A percentile compares a stretch with the other conserved stretches of the same genome.
phyloP scores from a whole-genome alignment of 2,888 invertebrate genomes.

The Drosophila paranaensis region DNA sequence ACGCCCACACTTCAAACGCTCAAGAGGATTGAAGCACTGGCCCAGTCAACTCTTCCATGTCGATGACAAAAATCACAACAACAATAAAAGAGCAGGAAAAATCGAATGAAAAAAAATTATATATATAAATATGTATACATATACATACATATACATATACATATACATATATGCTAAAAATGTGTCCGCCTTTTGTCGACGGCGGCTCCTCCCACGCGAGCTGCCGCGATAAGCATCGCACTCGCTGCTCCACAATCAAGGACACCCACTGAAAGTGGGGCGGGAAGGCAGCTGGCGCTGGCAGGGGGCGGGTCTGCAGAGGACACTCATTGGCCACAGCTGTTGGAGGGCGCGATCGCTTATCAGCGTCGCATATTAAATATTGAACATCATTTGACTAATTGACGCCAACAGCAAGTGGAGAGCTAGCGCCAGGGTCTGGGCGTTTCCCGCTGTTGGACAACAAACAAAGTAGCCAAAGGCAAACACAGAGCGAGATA shows the following conservation, averaged over 20 bases:
- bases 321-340: constrained; percentile 73
- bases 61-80: constrained; percentile 70
- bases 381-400: constrained; percentile 85
- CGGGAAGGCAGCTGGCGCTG: too few species aligned
- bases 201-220: constrained; percentile 70
- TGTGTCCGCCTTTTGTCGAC: constrained; percentile 76
- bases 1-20: constrained; percentile 72
- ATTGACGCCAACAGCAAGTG: constrained; percentile 74
- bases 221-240: constrained; percentile 65
- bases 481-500: background rate
- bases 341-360: constrained; percentile 72
- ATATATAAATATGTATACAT: background rate
- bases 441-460: constrained; percentile 54
- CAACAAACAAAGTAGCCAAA: constrained; percentile 63
- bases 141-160: background rate
- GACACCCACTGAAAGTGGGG: constrained; percentile 45
- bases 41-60: constrained; percentile 71
- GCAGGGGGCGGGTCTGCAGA: constrained; percentile 22
- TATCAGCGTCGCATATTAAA: constrained; percentile 83
- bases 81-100: constrained; percentile 32
- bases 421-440: background rate
- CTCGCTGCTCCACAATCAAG: constrained; percentile 70
- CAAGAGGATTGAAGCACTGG: constrained; percentile 34
- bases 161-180: constrained; percentile 58
- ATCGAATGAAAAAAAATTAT: constrained; percentile 12